Conservation (phyloP, 1,140 invertebrate genomes). For the Pogonomyrmex barbatus region DNA sequence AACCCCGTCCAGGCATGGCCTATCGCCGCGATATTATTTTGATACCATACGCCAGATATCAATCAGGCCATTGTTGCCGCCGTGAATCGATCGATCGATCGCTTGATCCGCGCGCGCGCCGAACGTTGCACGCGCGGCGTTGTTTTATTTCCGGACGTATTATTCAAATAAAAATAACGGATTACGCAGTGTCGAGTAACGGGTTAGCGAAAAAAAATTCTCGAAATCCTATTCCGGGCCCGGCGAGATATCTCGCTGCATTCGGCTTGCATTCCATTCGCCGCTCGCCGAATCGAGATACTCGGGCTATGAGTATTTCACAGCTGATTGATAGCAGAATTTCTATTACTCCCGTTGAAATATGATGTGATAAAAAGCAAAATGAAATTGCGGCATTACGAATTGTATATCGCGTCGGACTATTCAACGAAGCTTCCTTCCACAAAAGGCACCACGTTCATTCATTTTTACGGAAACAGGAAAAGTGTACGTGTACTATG, state of each 20-base stretch:
- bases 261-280: constrained; percentile 53
- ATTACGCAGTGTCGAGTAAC: constrained; percentile 57
- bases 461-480: constrained; percentile 21
- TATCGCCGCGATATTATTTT: constrained; percentile 80
- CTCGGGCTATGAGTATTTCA: constrained; percentile 40
- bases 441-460: constrained; percentile 11
- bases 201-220: constrained; percentile 40
- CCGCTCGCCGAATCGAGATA: constrained; percentile 42
- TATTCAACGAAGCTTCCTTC: constrained; percentile 19
- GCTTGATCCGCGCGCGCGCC: constrained; percentile 12
- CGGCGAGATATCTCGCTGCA: constrained; percentile 44
- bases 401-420: constrained; percentile 27
- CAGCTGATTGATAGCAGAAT: constrained; percentile 60
- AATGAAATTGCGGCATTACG: constrained; percentile 52
- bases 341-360: constrained; percentile 52
- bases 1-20: constrained; percentile 76
- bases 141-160: constrained; percentile 49
- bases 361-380: constrained; percentile 46
- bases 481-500: constrained; percentile 3
- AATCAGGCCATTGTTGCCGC: constrained; percentile 75
- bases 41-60: constrained; percentile 80
- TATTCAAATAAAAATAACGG: constrained; percentile 59
- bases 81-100: constrained; percentile 26
- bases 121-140: constrained; percentile 39
- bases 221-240: constrained; percentile 50